phyloP scores from a whole-genome alignment of 2,888 invertebrate species.

The Drosophila buzzatii region DNA sequence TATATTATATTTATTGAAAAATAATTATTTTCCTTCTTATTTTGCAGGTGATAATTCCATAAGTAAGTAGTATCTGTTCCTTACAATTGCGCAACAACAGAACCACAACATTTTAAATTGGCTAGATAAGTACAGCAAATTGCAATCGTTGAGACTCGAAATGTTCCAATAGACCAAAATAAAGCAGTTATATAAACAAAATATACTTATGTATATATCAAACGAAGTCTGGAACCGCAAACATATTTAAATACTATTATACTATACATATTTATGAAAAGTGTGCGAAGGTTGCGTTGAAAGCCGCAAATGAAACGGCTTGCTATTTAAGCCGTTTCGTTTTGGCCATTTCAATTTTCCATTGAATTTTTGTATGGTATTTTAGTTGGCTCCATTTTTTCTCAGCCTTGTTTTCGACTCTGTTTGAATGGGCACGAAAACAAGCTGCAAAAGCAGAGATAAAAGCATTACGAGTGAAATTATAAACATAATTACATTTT shows the following conservation, averaged over 20 bases:
- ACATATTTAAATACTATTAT: conserved; percentile 67
- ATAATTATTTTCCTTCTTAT: conserved; percentile 8
- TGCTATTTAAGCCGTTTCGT: conserved; percentile 48
- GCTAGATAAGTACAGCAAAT: conserved; percentile 67
- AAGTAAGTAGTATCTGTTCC: conserved; percentile 79
- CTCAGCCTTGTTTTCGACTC: conserved; percentile 41
- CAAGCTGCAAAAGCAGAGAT: conserved; percentile 62
- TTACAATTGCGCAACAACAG: conserved; percentile 53
- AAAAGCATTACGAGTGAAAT: conserved; percentile 54
- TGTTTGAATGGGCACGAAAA: conserved; percentile 46
- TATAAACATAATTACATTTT: conserved; percentile 39
- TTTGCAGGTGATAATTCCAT: conserved; percentile 84
- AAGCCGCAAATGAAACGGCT: conserved; percentile 53
- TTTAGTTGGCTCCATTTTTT: conserved; percentile 33
- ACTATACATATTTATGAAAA: conserved; percentile 32
- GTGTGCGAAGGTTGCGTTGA: conserved; percentile 54
- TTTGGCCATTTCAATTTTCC: conserved; percentile 49
- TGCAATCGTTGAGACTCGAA: conserved; percentile 72
- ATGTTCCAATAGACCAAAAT: conserved; percentile 13
- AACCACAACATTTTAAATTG: conserved; percentile 74
- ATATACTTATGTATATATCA: neutral
- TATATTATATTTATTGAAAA: neutral
- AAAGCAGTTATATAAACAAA: conserved; percentile 3
- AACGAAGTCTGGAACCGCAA: conserved; percentile 52
- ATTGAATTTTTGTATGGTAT: conserved; percentile 35